Base-by-base conservation (phyloP, 2,888 invertebrate species). In the Papilio gigon region DNA sequence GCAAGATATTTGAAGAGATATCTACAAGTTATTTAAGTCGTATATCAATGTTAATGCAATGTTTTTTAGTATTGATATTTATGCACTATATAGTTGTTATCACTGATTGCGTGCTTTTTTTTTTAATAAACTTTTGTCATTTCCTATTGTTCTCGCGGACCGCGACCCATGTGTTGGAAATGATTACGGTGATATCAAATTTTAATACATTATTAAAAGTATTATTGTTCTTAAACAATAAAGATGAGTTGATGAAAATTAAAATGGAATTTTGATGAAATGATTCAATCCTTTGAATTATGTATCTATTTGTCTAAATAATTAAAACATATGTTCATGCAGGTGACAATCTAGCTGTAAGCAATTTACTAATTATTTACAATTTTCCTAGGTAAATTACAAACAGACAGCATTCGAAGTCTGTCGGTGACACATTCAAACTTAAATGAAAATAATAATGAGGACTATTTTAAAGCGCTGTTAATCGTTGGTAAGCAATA, bases 401-500 rank as follows among this genome's bases (percentile, higher is more conserved):
- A 47, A 47, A 47, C 1, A 12, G 22, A 3, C 8, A 20, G 20
- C 9, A 47, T 12, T 22, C 12, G 22, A 4, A 9, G 11, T 12
- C 5, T 12, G 22, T 22, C 11, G 22, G 22, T 12, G 20, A 17
- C 20, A 44, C 20, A 44, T 44, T 3, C 20, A 44, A 44, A 20
- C 0, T 17, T 20, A 20, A 44, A 9, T 20, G 0, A 17, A 20
- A 44, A 20, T 20, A 12, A 6, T 40, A 30, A 56, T 56, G 58
- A 42, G 42, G 30, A 42, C 65, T 42, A 42, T 58, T 58, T 42
- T 40, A 27, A 22, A 58, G 22, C 22, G n/a, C 4, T 20, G 11
- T 4, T 58, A 30, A 60, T 27, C 6, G 40, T 9, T 53, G 37
- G 53, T 62, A 40, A n/a, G 6, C 42, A 12, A 17, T 20, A 44